phyloP scores from a whole-genome alignment of 2,888 invertebrate genomes.

The Rhopalosiphum nymphaeae region DNA sequence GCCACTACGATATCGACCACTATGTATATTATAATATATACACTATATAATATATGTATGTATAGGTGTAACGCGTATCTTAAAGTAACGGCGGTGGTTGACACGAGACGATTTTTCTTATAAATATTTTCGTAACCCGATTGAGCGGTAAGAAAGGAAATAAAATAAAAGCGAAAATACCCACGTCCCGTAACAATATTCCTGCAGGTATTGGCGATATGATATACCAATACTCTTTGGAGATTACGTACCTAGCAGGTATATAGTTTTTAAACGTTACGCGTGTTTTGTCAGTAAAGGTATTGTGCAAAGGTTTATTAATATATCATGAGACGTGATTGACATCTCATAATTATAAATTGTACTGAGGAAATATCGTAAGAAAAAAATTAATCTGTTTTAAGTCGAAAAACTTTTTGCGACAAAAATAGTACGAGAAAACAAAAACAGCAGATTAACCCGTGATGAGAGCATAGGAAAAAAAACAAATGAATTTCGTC shows the following conservation, averaged over 20 bases:
- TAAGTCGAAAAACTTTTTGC: slow-evolving; percentile 23
- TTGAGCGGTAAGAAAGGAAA: neutral
- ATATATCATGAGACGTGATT: neutral
- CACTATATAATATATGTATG: neutral
- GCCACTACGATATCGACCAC: slow-evolving; percentile 53
- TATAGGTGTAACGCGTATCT: neutral
- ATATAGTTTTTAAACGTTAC: too few relatives aligned
- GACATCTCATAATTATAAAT: neutral
- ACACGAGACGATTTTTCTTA: neutral
- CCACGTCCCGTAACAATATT: neutral
- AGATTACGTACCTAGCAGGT: too few relatives aligned
- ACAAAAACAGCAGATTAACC: slow-evolving; percentile 52
- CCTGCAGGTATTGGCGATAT: too few relatives aligned
- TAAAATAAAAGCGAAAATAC: neutral
- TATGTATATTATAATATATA: neutral
- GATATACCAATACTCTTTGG: too few relatives aligned
- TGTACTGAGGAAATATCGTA: neutral
- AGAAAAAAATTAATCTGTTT: slow-evolving; percentile 22
- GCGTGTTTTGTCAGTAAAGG: neutral
- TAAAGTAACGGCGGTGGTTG: slow-evolving; percentile 10
- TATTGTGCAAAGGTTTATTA: neutral
- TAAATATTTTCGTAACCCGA: neutral
- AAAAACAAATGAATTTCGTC: slow-evolving; percentile 30
- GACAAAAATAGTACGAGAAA: neutral
- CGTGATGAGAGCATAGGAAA: neutral